Evolutionary conservation across 2,888 invertebrate species (phyloP), one percentile per base, ranked within the genome.

Genomic region (Lithodes maja): DNA sequence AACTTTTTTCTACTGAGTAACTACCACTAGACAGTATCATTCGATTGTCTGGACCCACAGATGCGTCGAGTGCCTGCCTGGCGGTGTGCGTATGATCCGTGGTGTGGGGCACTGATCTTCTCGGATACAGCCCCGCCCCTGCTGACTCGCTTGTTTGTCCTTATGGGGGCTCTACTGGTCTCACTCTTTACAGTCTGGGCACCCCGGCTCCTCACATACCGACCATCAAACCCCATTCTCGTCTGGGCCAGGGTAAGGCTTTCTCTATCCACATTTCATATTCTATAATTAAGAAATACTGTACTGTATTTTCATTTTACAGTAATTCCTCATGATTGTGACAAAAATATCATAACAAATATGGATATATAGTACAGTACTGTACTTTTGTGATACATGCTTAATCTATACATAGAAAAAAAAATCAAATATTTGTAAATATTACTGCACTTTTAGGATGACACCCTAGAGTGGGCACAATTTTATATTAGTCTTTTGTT

Each of bases 31-130:
- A 33, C 33, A 5, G 12, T 5, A n/a, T 71, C n/a, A n/a, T 71
- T 71, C 5, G 5, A 5, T 71, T 12, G 12, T n/a, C 17, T 71
- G 71, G 12, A n/a, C 17, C 17, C n/a, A 12, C 61, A 86, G 86
- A 81, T 81, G 75, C 54, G 75, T 81, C 81, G 81, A 1, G 61
- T 86, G 61, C 86, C 86, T 0, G 74, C 86, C 0, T 81, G 81
- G 86, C 69, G 75, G 50, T 87, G 87, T 69, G 77, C 55, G 49
- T 87, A 83, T 49, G 78, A 87, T 53, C 77, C 87, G 2, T 87
- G 87, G 87, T 87, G 87, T 69, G 83, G 78, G 15, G 78, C 52
- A 5, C 5, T 83, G 1, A 69, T 87, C 15, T 78, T 54, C 78
- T 55, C 9, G 0, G 87, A 83, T 33, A 83, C 87, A 7, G 49